Percentiles rank a stretch among this genome's conserved stretches.
phyloP scores from a whole-genome alignment of 2,888 invertebrate species.

The Subacronicta megacephala region DNA sequence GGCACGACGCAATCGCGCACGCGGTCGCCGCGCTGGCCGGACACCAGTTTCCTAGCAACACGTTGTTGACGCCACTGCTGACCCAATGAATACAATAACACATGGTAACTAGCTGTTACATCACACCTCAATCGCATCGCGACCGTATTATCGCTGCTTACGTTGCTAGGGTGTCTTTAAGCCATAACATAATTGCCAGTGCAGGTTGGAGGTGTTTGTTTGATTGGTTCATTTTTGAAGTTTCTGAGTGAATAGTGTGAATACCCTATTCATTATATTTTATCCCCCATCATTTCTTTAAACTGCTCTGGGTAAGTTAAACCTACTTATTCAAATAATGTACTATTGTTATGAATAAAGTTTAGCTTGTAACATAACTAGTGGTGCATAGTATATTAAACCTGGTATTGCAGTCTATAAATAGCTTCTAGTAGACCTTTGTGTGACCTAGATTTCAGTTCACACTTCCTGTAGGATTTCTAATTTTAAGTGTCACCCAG shows the following conservation, averaged over 20 bases:
- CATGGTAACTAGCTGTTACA: conserved; percentile 84
- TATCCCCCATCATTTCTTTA: conserved; percentile 13
- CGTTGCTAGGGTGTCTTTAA: conserved; percentile 74
- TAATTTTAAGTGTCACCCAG: conserved; percentile 78
- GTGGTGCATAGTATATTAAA: conserved; percentile 29
- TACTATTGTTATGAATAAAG: conserved; percentile 21
- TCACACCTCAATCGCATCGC: conserved; percentile 75
- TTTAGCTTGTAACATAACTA: conserved; percentile 16
- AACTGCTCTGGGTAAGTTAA: conserved; percentile 42
- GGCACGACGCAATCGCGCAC: conserved; percentile 71
- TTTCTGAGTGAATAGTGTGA: conserved; percentile 64
- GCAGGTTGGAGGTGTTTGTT: conserved; percentile 45
- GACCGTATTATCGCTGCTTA: conserved; percentile 65
- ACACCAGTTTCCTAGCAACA: conserved; percentile 88
- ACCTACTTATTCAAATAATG: too few species aligned
- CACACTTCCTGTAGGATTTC: conserved; percentile 78
- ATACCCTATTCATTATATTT: conserved; percentile 27
- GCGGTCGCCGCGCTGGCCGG: conserved; percentile 69
- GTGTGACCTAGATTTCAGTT: conserved; percentile 77
- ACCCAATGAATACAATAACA: conserved; percentile 87
- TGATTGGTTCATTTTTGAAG: conserved; percentile 36
- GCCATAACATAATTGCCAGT: conserved; percentile 70
- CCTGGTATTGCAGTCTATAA: conserved; percentile 59
- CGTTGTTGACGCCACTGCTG: conserved; percentile 86
- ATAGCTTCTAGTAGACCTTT: conserved; percentile 78